These are phyloP conservation scores for Mionectes olivaceus DNA, from an alignment of 2,797 vertebrate genomes.

Conservation along the genomic window DNA sequence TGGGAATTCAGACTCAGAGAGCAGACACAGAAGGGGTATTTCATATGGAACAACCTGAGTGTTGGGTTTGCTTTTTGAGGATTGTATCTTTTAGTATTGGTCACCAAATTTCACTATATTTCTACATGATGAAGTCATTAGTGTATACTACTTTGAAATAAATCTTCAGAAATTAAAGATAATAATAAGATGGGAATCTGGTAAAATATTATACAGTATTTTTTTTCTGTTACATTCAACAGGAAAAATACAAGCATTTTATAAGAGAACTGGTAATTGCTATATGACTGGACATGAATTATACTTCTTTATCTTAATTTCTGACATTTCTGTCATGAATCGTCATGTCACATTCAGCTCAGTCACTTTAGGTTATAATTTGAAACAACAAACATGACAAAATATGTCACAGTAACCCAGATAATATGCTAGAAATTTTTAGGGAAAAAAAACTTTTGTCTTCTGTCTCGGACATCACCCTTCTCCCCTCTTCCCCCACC, in stretches of 20 bases:
- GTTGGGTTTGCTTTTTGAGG: background rate
- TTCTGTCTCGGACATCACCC: background rate
- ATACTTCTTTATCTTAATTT: constrained; percentile 67
- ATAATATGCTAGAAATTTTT: background rate
- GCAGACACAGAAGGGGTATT: background rate
- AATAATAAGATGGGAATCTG: background rate
- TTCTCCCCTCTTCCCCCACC: background rate
- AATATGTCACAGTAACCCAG: constrained; percentile 62
- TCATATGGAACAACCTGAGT: background rate
- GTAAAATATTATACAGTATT: background rate
- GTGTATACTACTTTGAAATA: background rate
- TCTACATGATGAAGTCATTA: background rate
- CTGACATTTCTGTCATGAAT: constrained; percentile 74
- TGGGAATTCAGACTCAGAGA: background rate
- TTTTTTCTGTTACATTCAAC: constrained; percentile 35
- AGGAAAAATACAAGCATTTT: constrained; percentile 32
- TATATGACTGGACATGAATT: constrained; percentile 67
- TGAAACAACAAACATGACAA: constrained; percentile 53
- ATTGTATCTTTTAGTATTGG: background rate
- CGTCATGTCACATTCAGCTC: constrained; percentile 45
- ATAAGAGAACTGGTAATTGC: constrained; percentile 66
- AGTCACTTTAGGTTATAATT: constrained; percentile 61
- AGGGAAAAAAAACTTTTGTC: background rate
- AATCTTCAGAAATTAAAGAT: background rate
- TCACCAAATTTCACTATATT: background rate